Evolutionary conservation across 2,113 vertebrate species (phyloP), one percentile per base, ranked within the genome.

Genomic region (Spea bombifrons): DNA sequence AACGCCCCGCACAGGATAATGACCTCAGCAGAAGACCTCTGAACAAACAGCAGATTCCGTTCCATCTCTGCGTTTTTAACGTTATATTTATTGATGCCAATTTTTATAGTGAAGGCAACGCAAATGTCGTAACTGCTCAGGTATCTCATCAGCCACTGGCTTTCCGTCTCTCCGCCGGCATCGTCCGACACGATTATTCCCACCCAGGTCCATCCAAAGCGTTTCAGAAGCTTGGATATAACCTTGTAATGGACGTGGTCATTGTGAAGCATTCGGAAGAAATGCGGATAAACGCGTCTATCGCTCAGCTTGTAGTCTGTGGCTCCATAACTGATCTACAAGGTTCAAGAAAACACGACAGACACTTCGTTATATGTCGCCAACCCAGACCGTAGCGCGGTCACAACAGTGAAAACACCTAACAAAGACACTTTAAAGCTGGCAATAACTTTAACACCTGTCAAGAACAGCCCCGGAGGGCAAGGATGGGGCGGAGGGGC

Each of bases 251-350:
- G 52, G 4, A 10, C 30, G 4, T 13, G 2, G 10, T 55, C 16
- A 13, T 53, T 72, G 43, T 72, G 17, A 55, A 57, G n/a, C 12
- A 17, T 72, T 2, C 52, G 70, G 52, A 72, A 72, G 45, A 72
- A 45, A 43, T 72, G 12, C 5, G 70, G 70, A 43, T 55, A 72
- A 13, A 43, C 5, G 7, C 13, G 5, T 57, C 17, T 72, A 3
- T 72, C 17, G 45, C 17, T 57, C 3, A 72, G 70, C n/a, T 10
- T 9, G 3, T 4, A 4, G 50, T 72, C 70, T 57, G 70, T 57
- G 10, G 52, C 70, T 43, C 70, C 70, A 7, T 72, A 72, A 72
- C 70, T 72, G 50, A 72, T 57, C 70, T 72, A 30, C 7, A 55
- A 52, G 52, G 10, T 13, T 16, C 13, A 50, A 50, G 44, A 43